phyloP scores from a whole-genome alignment of 2,888 invertebrate genomes.

The Eilema sororculum region DNA sequence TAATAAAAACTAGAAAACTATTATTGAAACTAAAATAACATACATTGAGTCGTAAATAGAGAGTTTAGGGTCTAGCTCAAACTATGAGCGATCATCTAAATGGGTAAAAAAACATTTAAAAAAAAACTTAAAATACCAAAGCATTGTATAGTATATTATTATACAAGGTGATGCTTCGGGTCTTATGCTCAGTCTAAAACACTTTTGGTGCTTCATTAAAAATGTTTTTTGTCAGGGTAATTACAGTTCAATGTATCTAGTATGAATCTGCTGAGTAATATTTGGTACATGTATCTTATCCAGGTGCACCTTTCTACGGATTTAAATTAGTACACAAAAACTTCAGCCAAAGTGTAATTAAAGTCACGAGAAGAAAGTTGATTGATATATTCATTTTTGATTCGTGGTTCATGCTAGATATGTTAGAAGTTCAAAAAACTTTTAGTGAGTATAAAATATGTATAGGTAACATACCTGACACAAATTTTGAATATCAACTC shows the following conservation, averaged over 20 bases:
- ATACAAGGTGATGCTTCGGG: not conserved
- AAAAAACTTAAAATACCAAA: no score
- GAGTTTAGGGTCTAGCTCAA: no score
- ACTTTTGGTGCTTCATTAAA: not conserved
- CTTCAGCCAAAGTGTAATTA: not conserved
- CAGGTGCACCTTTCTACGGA: conserved; percentile 7
- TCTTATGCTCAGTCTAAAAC: not conserved
- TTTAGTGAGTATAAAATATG: no score
- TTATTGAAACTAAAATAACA: no score
- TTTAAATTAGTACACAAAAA: conserved; percentile 15
- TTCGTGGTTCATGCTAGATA: not conserved
- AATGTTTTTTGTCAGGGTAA: not conserved
- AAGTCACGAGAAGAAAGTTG: conserved; percentile 10
- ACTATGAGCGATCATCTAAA: no score
- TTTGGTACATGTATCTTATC: not conserved
- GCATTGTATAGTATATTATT: not conserved
- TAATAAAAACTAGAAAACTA: no score
- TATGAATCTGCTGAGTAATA: conserved; percentile 9
- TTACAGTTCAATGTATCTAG: not conserved
- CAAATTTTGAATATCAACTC: no score
- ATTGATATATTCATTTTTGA: conserved; percentile 19
- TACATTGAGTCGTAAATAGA: no score
- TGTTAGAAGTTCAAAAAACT: not conserved
- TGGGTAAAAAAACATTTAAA: no score
- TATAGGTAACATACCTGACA: no score